A percentile compares a stretch with the other conserved stretches of the same genome.
Evolutionary conservation across 2,797 vertebrate species (phyloP).

Genomic region (Poeciliopsis presidionis): DNA sequence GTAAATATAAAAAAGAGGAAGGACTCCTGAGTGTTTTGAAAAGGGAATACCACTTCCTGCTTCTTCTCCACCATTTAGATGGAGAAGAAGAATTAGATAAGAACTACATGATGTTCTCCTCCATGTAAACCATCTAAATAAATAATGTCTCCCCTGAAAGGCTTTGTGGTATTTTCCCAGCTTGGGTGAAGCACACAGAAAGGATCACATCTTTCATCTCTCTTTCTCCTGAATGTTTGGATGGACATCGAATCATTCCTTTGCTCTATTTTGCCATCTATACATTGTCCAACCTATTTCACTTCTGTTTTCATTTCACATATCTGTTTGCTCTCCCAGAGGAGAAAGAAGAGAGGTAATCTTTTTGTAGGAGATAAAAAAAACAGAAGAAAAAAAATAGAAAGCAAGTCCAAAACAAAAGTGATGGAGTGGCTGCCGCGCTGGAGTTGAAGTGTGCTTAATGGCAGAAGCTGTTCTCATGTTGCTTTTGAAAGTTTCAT

Average conservation of each 20-base stretch:
- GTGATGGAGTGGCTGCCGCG: constrained; percentile 4
- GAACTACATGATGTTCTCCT: constrained; percentile 55
- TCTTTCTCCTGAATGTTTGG: neutral
- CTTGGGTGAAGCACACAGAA: constrained; percentile 17
- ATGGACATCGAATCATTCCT: constrained; percentile 11
- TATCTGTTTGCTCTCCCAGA: constrained; percentile 11
- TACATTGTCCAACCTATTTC: neutral
- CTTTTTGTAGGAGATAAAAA: neutral
- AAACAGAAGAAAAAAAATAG: neutral
- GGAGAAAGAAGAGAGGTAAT: constrained; percentile 13
- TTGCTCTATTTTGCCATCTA: neutral
- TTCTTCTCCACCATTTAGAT: neutral
- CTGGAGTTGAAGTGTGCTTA: constrained; percentile 34
- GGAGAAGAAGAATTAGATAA: constrained; percentile 34
- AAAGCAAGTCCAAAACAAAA: constrained; percentile 27
- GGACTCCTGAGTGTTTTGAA: constrained; percentile 16
- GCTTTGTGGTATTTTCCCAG: constrained; percentile 27
- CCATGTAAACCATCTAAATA: constrained; percentile 69
- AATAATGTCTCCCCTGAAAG: constrained; percentile 67
- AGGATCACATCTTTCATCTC: constrained; percentile 8
- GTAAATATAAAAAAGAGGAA: constrained; percentile 28
- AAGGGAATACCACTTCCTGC: constrained; percentile 20
- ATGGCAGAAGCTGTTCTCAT: constrained; percentile 34
- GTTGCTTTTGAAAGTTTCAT: constrained; percentile 53
- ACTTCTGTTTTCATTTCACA: neutral